These are phyloP conservation scores for Apostichopus californicus DNA, from an alignment of 35 echinoderm and acorn worm genomes.

Conservation along the genomic window DNA sequence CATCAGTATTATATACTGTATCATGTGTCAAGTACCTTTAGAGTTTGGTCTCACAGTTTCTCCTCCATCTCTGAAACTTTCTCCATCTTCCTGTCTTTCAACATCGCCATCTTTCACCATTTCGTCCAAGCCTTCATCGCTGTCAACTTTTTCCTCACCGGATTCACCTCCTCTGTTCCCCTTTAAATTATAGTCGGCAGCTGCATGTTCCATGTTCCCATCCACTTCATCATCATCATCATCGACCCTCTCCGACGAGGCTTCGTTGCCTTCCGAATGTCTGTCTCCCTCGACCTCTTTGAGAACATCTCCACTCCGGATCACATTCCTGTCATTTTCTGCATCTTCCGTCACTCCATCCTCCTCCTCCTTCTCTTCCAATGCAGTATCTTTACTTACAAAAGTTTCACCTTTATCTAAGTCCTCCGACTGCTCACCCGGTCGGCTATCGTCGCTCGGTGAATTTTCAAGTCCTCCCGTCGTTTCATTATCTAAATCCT, in stretches of 20 bases:
- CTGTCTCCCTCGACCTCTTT: neutral
- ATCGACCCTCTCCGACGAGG: neutral
- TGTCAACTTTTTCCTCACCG: neutral
- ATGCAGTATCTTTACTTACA: neutral
- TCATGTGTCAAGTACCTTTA: conserved; percentile 13
- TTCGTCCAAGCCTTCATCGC: neutral
- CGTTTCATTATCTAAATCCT: neutral
- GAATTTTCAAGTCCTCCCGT: neutral
- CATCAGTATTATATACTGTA: too few relatives aligned
- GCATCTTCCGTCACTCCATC: neutral
- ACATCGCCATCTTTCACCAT: neutral
- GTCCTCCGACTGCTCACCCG: neutral
- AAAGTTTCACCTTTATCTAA: neutral
- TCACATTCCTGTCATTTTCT: neutral
- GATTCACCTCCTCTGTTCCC: neutral
- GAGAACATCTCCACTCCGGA: neutral
- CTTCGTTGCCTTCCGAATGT: neutral
- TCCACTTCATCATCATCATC: neutral
- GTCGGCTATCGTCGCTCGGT: neutral
- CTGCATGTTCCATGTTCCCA: neutral
- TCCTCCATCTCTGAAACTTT: neutral
- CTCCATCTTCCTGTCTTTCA: neutral
- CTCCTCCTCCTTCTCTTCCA: neutral
- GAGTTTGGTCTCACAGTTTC: conserved; percentile 5
- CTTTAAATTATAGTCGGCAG: neutral